Percentiles rank a stretch among this genome's conserved stretches.
These are phyloP conservation scores for Bradysia coprophila DNA, from an alignment of 1,140 invertebrate species.

Conservation along the genomic window DNA sequence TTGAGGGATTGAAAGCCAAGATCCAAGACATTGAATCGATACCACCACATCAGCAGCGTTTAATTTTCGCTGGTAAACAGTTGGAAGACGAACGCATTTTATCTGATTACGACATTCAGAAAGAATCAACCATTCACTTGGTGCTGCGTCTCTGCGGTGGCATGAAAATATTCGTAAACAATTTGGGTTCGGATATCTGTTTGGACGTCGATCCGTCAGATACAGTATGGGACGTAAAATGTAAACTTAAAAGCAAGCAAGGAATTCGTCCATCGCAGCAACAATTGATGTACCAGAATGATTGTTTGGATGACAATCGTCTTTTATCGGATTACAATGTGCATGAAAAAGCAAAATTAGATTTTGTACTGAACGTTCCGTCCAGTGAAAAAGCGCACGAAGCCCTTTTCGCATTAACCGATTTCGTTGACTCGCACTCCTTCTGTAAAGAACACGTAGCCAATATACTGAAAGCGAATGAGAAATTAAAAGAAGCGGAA, in stretches of 20 bases:
- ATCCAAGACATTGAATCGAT: slow-evolving; percentile 46
- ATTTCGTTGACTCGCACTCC: too few species aligned
- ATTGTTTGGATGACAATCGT: slow-evolving; percentile 50
- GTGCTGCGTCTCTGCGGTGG: slow-evolving; percentile 71
- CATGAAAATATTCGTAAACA: slow-evolving; percentile 99
- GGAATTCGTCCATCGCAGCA: slow-evolving; percentile 52
- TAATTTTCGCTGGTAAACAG: slow-evolving; percentile 49
- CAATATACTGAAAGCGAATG: too few species aligned
- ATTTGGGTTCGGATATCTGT: slow-evolving; percentile 62
- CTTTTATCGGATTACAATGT: slow-evolving; percentile 26
- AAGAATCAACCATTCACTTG: slow-evolving; percentile 83
- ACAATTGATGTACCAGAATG: slow-evolving; percentile 47
- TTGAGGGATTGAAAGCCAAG: slow-evolving; percentile 52
- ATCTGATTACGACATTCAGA: slow-evolving; percentile 38
- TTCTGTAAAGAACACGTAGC: too few species aligned
- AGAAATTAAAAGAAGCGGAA: too few species aligned
- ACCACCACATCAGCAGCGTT: too few species aligned
- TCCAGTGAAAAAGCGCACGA: too few species aligned
- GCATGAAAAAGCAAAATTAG: slow-evolving; percentile 10
- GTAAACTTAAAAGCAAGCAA: slow-evolving; percentile 60
- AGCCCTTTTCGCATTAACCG: too few species aligned
- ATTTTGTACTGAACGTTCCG: too few species aligned
- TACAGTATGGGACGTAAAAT: slow-evolving; percentile 61
- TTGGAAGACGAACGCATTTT: slow-evolving; percentile 33
- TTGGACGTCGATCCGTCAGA: slow-evolving; percentile 57